Evolutionary conservation across 2,113 vertebrate genomes (phyloP).

Genomic region (Isichthys henryi): DNA sequence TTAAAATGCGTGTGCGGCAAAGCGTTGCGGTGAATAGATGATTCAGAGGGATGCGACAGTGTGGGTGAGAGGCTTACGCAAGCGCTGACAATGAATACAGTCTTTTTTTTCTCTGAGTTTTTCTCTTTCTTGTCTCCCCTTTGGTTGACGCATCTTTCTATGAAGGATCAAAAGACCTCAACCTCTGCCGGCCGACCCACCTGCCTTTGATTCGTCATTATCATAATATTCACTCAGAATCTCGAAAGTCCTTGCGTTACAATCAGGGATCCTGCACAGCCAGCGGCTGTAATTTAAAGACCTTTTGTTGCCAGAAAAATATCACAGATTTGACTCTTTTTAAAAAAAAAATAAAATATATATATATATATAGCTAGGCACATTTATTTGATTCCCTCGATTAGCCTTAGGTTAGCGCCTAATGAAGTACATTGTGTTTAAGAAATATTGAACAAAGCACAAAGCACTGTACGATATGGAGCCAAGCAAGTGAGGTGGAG

Average conservation of each 20-base stretch:
- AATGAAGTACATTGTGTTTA: background rate
- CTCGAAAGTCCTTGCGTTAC: background rate
- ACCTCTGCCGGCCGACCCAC: background rate
- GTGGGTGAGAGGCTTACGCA: conserved; percentile 6
- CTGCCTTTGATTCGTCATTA: background rate
- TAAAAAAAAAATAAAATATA: background rate
- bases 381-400: background rate
- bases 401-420: background rate
- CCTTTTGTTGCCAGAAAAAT: background rate
- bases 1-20: background rate
- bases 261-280: background rate
- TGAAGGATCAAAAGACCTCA: conserved; percentile 2
- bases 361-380: background rate
- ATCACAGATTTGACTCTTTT: background rate
- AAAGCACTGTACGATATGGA: background rate
- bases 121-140: conserved; percentile 6
- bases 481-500: background rate
- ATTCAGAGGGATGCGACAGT: background rate
- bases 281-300: background rate
- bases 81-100: background rate
- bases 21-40: background rate
- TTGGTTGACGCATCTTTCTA: background rate
- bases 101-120: background rate
- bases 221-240: background rate
- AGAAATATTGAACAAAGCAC: background rate